phyloP scores from a whole-genome alignment of 1,140 invertebrate species.

The Platyscapa corneri region DNA sequence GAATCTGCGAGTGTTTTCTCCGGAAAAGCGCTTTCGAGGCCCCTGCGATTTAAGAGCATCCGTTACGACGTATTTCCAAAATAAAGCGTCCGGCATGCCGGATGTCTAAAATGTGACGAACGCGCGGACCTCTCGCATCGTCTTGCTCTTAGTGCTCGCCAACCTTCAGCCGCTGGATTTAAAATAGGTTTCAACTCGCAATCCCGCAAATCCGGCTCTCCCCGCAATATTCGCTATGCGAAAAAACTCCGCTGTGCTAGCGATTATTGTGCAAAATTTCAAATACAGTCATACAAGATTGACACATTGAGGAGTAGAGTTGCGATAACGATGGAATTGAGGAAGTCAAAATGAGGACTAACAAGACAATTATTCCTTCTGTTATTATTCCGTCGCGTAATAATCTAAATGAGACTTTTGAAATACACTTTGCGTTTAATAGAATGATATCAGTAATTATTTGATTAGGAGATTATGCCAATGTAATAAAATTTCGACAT shows the following conservation, averaged over 20 bases:
- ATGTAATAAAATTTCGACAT: not conserved
- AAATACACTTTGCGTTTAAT: not conserved
- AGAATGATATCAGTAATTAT: constrained; percentile 18
- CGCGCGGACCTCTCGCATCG: too few species aligned
- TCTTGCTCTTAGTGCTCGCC: not conserved
- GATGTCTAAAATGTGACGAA: not conserved
- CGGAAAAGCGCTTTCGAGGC: not conserved
- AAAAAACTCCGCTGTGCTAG: not conserved
- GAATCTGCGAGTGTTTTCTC: not conserved
- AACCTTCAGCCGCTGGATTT: not conserved
- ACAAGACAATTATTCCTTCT: not conserved
- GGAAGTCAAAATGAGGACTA: not conserved
- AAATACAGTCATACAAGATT: not conserved
- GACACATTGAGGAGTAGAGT: not conserved
- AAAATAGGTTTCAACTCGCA: too few species aligned
- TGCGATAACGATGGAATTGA: constrained; percentile 3
- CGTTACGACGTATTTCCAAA: not conserved
- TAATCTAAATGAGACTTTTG: not conserved
- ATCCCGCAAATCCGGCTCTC: too few species aligned
- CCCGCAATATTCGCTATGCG: not conserved
- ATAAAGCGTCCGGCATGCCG: not conserved
- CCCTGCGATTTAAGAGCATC: not conserved
- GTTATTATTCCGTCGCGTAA: not conserved
- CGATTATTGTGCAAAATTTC: not conserved
- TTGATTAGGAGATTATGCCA: constrained; percentile 4